Evolutionary conservation across 2,888 invertebrate genomes (phyloP), one percentile per base, ranked within the genome.

Genomic region (Apoda limacodes): DNA sequence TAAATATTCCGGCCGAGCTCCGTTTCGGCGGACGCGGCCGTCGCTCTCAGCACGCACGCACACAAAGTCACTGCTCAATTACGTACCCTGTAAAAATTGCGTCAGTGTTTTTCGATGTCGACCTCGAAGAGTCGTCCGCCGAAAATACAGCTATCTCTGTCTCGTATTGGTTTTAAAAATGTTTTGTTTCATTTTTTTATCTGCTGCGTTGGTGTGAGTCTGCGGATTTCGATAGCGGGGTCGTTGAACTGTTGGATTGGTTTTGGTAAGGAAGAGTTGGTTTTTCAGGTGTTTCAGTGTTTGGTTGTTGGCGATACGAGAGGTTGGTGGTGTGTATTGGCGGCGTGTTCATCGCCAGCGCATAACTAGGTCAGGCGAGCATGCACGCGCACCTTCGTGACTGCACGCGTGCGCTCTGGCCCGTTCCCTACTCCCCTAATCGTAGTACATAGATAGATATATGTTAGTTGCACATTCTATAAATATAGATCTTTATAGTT

Each of bases 1-100:
- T 80, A 80, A 80, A 80, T 80, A 80, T 80, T 76, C 78, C 75
- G 78, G 65, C n/a, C n/a, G n/a, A n/a, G n/a, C 76, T 75, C 74
- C 61, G 76, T 71, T 78, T 78, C 74, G 75, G 74, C 74, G 63
- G 71, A 75, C 76, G 75, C 78, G 78, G 78, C 72, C 76, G 76
- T 75, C 76, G 78, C 74, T 76, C 78, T 76, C 76, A 63, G 66
- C 71, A 60, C 69, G 61, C 78, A 76, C 80, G 66, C 78, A 78
- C 78, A 76, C 78, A 71, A 67, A 68, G 65, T 55, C 48, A 58
- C 63, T 64, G 54, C 68, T 72, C 72, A 74, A 76, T 76, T 78
- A 75, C 75, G 74, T 69, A 69, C 75, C 66, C 65, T 72, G 70
- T 76, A 78, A 80, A 80, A 80, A 78, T 80, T 78, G 78, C 80